Conservation (phyloP, 2,797 vertebrate genomes). For the Cygnus olor region DNA sequence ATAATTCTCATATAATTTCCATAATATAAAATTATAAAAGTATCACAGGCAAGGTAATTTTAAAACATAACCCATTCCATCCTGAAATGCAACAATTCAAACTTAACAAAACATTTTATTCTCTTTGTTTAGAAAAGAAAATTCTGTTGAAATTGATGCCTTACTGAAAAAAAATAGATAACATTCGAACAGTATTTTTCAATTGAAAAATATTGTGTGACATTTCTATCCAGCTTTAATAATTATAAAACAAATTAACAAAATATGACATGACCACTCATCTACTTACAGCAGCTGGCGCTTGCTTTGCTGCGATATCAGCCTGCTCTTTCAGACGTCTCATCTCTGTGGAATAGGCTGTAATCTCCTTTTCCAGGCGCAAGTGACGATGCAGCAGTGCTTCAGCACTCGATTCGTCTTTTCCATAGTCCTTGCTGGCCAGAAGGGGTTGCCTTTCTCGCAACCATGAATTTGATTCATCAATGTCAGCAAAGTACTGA, state of each 20-base stretch:
- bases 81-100: not conserved
- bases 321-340: conserved; percentile 83
- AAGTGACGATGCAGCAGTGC: conserved; percentile 83
- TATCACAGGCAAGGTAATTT: not conserved
- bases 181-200: not conserved
- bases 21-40: not conserved
- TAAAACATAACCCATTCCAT: not conserved
- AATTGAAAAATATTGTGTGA: not conserved
- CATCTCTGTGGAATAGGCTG: conserved; percentile 81
- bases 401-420: conserved; percentile 80
- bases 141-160: not conserved
- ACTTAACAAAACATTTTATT: not conserved
- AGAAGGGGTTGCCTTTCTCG: conserved; percentile 81
- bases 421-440: conserved; percentile 81
- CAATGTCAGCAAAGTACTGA: conserved; percentile 86
- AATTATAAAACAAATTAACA: not conserved
- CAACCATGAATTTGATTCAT: conserved; percentile 86
- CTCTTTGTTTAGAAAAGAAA: not conserved
- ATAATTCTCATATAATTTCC: not conserved
- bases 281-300: conserved; percentile 78
- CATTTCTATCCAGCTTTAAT: not conserved
- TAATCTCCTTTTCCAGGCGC: conserved; percentile 81
- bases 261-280: not conserved
- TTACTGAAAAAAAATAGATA: not conserved
- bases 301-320: conserved; percentile 72